Evolutionary conservation across 2,888 invertebrate genomes (phyloP), one percentile per base, ranked within the genome.

Genomic region (Coecobrya sp.): DNA sequence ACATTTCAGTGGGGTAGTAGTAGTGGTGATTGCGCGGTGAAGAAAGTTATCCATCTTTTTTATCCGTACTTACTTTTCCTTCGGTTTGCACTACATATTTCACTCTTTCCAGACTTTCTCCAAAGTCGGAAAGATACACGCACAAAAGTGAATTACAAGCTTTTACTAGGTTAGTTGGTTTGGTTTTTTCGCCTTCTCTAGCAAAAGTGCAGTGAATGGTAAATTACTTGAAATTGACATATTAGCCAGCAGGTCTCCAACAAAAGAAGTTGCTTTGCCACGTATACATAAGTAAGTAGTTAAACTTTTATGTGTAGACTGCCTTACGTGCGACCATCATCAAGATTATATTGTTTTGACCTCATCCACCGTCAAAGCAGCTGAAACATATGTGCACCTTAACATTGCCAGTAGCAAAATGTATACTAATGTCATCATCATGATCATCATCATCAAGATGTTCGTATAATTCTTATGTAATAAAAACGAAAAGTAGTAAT

Each of bases 161-260:
- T 11, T 65, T 65, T 65, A 65, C 65, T 73, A 73, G 73, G 45
- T 45, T 45, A 73, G 19, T 73, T 42, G 45, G 73, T 45, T 45
- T 22, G 19, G 13, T 52, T 70, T 36, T 42, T 79, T 49, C 16
- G 45, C 49, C 16, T 30, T 65, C n/a, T 59, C 81, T 49, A 27
- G 25, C 27, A 68, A 45, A 62, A 79, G 55, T 59, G 84, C 30
- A 76, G 42, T n/a, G 27, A 89, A 84, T 55, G 70, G 70, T 45
- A 89, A 89, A 89, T 89, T 81, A 45, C 68, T 81, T 62, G 89
- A 82, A 82, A 89, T 89, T 82, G 89, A 70, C 84, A 89, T 70
- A 84, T 89, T 82, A 89, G 68, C 70, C 45, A 88, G 27, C 52
- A 36, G 36, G 36, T 45, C 22, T 25, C 52, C 68, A 86, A 86